Base-by-base conservation (phyloP, 53 echinoderm and acorn worm species). In the Hippasteria phrygiana region DNA sequence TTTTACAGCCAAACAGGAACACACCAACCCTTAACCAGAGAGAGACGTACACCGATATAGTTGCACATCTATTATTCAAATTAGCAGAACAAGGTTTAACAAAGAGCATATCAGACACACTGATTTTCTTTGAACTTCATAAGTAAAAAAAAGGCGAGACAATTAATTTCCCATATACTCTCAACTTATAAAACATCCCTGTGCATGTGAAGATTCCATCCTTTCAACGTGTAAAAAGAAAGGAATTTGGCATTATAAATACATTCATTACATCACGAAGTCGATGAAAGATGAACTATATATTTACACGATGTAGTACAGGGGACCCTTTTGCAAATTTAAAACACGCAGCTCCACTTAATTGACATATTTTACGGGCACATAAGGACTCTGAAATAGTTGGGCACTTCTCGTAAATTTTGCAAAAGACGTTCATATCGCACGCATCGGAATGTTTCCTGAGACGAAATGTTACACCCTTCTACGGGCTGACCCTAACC, bases 351-450 rank as follows among this genome's bases (percentile, higher is more conserved):
- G 70, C 65, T 70, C 33, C 47, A 36, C 51, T 71, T 85, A 85
- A 85, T 85, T 85, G 85, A 85, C 85, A 85, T 83, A 83, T 71
- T 85, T 71, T 85, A 85, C 71, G 70, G 85, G 56, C 53, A 51
- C 26, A 50, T 70, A 36, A 71, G n/a, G 85, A 70, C 85, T 85
- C 31, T 75, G 38, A 85, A 71, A 85, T 85, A 85, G 70, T 85
- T 24, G 33, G 69, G 17, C 26, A 35, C 70, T 71, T 85, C 65
- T 69, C 85, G 39, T 85, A 85, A 85, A 85, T 85, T 85, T 48
- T 47, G 48, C 70, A 34, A 70, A 51, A 48, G 85, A 37, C 85
- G 41, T 85, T 24, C 85, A 51, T 85, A 85, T 70, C 35, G 69
- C 71, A 85, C 85, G 70, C 85, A 85, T 69, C 39, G 85, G 85